phyloP scores from a whole-genome alignment of 2,113 vertebrate species.

The Azemiops feae region DNA sequence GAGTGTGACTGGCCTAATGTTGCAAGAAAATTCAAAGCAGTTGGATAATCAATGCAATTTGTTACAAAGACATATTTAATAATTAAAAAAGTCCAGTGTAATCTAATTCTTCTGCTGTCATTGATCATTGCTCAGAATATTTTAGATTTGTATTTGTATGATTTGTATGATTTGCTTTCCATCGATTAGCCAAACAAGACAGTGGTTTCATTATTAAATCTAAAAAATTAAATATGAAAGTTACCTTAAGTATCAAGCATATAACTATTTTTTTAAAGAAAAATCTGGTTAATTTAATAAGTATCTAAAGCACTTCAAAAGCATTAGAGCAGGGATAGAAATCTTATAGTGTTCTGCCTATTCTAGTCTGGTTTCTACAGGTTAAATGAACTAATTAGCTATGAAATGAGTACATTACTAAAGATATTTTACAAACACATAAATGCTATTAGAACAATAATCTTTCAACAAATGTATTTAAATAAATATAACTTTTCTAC shows the following conservation, averaged over 20 bases:
- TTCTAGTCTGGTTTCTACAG: neutral
- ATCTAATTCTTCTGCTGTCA: neutral
- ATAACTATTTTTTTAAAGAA: neutral
- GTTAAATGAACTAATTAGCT: neutral
- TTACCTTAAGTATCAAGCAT: neutral
- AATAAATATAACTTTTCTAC: neutral
- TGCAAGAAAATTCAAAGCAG: neutral
- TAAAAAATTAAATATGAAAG: neutral
- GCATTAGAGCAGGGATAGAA: neutral
- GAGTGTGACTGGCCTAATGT: neutral
- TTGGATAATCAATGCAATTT: neutral
- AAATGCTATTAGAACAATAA: neutral
- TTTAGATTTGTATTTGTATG: neutral
- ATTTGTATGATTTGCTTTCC: neutral
- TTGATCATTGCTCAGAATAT: neutral
- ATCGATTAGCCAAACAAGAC: neutral
- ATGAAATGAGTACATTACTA: neutral
- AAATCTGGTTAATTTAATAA: neutral
- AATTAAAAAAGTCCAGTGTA: neutral
- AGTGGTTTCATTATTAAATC: neutral
- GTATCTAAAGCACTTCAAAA: neutral
- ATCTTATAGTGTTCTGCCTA: neutral
- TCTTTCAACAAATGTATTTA: neutral
- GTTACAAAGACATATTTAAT: neutral
- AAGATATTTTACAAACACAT: neutral